A percentile compares a stretch with the other conserved stretches of the same genome.
Evolutionary conservation across 2,797 vertebrate species (phyloP).

Genomic region (Anas acuta): DNA sequence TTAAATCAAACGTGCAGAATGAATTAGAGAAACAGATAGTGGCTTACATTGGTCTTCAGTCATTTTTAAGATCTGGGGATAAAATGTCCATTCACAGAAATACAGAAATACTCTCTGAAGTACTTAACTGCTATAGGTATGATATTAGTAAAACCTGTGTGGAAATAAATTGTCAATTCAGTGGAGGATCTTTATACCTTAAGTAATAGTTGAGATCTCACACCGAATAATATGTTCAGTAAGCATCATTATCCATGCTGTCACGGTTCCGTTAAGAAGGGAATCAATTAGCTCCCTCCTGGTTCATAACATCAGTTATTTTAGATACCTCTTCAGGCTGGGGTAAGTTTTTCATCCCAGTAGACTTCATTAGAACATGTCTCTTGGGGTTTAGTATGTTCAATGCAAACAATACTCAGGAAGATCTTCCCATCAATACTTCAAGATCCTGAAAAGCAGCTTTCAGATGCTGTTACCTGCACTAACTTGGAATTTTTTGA

Average conservation of each 20-base stretch:
- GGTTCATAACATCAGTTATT: neutral
- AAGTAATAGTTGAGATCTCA: neutral
- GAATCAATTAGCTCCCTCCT: neutral
- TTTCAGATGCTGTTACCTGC: neutral
- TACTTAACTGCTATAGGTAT: neutral
- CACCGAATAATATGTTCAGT: neutral
- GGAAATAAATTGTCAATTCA: neutral
- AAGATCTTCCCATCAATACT: neutral
- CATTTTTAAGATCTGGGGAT: fast-evolving
- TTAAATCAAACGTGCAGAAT: neutral
- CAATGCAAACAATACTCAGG: neutral
- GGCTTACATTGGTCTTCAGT: neutral
- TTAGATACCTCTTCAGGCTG: neutral
- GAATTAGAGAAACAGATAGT: neutral
- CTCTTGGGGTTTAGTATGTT: neutral
- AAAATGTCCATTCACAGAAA: neutral
- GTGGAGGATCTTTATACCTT: neutral
- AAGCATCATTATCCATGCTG: neutral
- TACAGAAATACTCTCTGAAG: neutral
- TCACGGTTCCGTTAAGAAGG: neutral
- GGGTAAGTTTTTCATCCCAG: neutral
- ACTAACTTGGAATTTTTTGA: neutral
- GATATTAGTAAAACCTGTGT: neutral
- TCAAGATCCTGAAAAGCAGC: neutral
- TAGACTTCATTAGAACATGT: neutral